These are phyloP conservation scores for Matsumyia berberina DNA, from an alignment of 2,888 invertebrate species.

Conservation along the genomic window DNA sequence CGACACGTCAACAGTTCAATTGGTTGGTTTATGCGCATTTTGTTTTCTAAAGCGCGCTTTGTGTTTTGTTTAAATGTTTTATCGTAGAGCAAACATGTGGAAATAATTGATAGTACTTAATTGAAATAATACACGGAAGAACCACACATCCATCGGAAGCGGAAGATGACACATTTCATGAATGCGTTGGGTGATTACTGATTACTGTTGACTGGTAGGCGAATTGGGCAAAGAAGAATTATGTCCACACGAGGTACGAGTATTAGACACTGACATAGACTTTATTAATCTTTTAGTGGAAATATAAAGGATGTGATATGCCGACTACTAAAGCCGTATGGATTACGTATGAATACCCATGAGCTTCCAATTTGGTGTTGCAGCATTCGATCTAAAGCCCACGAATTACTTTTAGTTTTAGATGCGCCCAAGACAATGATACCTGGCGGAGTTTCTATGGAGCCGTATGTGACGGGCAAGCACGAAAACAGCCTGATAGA, in stretches of 20 bases:
- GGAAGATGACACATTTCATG: slow-evolving; percentile 4
- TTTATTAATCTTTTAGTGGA: not conserved
- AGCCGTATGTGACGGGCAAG: too few relatives aligned
- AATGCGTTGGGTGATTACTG: too few relatives aligned
- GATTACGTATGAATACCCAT: too few relatives aligned
- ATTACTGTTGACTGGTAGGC: not conserved
- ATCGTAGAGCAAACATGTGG: not conserved
- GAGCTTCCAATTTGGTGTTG: too few relatives aligned
- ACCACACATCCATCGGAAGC: too few relatives aligned
- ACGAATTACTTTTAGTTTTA: too few relatives aligned
- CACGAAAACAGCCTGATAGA: too few relatives aligned
- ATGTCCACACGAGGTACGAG: not conserved
- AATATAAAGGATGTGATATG: not conserved
- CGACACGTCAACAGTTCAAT: slow-evolving; percentile 51
- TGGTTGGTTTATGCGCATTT: slow-evolving; percentile 49
- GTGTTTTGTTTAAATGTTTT: not conserved
- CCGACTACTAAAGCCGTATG: too few relatives aligned
- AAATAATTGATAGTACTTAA: not conserved
- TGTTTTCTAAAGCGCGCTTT: slow-evolving; percentile 7
- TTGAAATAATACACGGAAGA: slow-evolving; percentile 5
- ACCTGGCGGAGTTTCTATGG: too few relatives aligned
- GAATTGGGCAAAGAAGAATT: not conserved
- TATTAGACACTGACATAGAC: not conserved
- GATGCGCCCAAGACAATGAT: too few relatives aligned
- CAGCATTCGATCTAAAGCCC: too few relatives aligned